These are phyloP conservation scores for Pseudomyrmex dendroicus DNA, from an alignment of 1,140 invertebrate genomes.

Conservation along the genomic window DNA sequence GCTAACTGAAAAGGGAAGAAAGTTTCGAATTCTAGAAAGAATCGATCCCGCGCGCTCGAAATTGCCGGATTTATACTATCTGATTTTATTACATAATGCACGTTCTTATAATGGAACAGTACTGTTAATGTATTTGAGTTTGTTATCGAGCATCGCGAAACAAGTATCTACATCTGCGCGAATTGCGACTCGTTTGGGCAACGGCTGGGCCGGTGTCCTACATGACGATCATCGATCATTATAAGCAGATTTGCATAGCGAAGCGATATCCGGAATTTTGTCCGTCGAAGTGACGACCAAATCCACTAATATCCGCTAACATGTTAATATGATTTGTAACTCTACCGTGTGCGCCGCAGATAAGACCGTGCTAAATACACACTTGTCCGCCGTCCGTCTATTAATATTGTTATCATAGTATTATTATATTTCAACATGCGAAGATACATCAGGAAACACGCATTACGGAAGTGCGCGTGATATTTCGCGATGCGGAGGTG, in stretches of 20 bases:
- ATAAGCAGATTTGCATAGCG: slow-evolving; percentile 56
- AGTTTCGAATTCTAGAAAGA: too few relatives aligned
- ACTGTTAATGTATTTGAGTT: too few relatives aligned
- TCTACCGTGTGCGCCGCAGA: slow-evolving; percentile 22
- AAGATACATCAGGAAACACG: background rate
- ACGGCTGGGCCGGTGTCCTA: slow-evolving; percentile 37
- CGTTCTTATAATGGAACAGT: too few relatives aligned
- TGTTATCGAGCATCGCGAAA: too few relatives aligned
- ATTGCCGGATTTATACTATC: too few relatives aligned
- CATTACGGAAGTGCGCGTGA: too few relatives aligned
- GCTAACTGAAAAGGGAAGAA: too few relatives aligned
- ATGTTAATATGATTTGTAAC: slow-evolving; percentile 58
- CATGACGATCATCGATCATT: slow-evolving; percentile 43
- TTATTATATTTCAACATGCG: slow-evolving; percentile 54
- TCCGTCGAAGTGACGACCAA: slow-evolving; percentile 46
- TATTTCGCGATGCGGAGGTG: slow-evolving; percentile 12
- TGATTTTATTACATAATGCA: too few relatives aligned
- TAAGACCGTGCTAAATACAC: slow-evolving; percentile 26
- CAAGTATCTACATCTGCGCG: background rate
- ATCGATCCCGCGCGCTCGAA: too few relatives aligned
- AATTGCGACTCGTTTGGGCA: background rate
- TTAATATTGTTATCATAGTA: slow-evolving; percentile 51
- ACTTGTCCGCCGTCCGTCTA: slow-evolving; percentile 11
- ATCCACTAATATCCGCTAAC: slow-evolving; percentile 61
- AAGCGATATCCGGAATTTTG: slow-evolving; percentile 53